These are phyloP conservation scores for Hirtodrosophila cameraria DNA, from an alignment of 2,888 invertebrate genomes.

Conservation along the genomic window DNA sequence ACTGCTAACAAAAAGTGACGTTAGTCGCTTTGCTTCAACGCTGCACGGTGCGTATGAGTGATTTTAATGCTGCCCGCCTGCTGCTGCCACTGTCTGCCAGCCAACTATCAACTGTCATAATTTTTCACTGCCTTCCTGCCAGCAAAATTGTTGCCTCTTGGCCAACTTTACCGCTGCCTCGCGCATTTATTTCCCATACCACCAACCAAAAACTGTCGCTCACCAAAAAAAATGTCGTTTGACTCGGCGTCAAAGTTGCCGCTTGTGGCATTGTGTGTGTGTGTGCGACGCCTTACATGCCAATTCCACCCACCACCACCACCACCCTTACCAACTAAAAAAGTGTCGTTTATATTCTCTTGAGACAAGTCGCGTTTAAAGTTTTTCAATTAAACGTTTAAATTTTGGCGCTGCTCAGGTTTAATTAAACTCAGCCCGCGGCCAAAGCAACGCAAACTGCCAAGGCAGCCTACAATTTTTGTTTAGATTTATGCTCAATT, in stretches of 20 bases:
- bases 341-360: slow-evolving; percentile 53
- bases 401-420: slow-evolving; percentile 55
- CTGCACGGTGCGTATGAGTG: slow-evolving; percentile 58
- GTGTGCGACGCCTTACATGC: slow-evolving; percentile 3
- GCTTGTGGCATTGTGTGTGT: slow-evolving; percentile 51
- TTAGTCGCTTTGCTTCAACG: slow-evolving; percentile 20
- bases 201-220: slow-evolving; percentile 55
- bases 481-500: slow-evolving; percentile 75
- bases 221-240: slow-evolving; percentile 66
- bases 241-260: slow-evolving; percentile 61
- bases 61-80: slow-evolving; percentile 48
- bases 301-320: background rate
- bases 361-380: slow-evolving; percentile 60
- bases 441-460: slow-evolving; percentile 27
- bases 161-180: slow-evolving; percentile 37
- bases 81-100: slow-evolving; percentile 12
- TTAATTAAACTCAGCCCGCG: slow-evolving; percentile 62
- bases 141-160: slow-evolving; percentile 36
- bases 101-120: slow-evolving; percentile 59
- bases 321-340: slow-evolving; percentile 32
- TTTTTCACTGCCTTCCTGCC: slow-evolving; percentile 38
- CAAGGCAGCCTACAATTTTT: slow-evolving; percentile 48
- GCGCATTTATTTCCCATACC: slow-evolving; percentile 38
- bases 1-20: slow-evolving; percentile 35
- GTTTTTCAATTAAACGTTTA: slow-evolving; percentile 74